Conservation (phyloP, 2,888 invertebrate genomes). For the Drosophila sordidapex region DNA sequence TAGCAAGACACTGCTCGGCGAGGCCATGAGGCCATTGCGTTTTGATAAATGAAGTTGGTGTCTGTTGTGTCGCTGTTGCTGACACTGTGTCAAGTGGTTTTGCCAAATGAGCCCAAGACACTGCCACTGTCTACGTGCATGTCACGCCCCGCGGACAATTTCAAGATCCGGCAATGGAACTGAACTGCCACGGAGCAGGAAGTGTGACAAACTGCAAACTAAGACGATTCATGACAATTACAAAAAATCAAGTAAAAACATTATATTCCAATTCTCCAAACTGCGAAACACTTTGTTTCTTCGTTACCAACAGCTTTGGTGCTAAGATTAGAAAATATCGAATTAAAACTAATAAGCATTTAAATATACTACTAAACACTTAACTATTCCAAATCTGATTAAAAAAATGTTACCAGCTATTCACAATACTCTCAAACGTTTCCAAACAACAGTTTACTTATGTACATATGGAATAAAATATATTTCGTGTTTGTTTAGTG, state of each 20-base stretch:
- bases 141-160: slow-evolving; percentile 33
- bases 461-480: not conserved
- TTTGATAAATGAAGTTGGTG: slow-evolving; percentile 72
- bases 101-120: slow-evolving; percentile 62
- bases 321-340: not conserved
- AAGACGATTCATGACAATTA: slow-evolving; percentile 35
- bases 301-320: not conserved
- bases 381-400: not conserved
- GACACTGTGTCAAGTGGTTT: slow-evolving; percentile 36
- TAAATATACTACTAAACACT: not conserved
- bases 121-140: slow-evolving; percentile 4
- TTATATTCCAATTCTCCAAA: not conserved
- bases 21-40: slow-evolving; percentile 51
- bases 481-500: not conserved
- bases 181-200: slow-evolving; percentile 48
- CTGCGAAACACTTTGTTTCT: not conserved
- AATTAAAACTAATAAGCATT: not conserved
- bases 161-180: slow-evolving; percentile 49
- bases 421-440: no score
- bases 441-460: no score
- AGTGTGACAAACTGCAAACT: slow-evolving; percentile 61
- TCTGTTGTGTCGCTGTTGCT: slow-evolving; percentile 45
- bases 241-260: slow-evolving; percentile 11
- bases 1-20: slow-evolving; percentile 23
- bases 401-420: not conserved